These are phyloP conservation scores for Drosophila murphyi DNA, from an alignment of 1,140 invertebrate species.

Conservation along the genomic window DNA sequence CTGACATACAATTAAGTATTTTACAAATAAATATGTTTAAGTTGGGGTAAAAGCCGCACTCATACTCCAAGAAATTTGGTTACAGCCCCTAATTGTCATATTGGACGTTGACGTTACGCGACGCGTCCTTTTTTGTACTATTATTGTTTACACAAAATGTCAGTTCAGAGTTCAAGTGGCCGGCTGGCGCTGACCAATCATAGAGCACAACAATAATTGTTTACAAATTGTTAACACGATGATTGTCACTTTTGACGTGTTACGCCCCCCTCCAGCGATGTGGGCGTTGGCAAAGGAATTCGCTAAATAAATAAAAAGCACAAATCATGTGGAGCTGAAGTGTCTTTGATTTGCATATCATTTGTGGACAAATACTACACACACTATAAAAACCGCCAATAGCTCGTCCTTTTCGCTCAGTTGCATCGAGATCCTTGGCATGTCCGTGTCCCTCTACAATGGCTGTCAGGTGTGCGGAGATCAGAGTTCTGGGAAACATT, in stretches of 20 bases:
- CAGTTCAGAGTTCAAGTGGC: conserved; percentile 62
- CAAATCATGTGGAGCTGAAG: conserved; percentile 65
- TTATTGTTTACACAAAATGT: conserved; percentile 61
- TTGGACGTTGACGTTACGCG: conserved; percentile 14
- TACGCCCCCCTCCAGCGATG: conserved; percentile 51
- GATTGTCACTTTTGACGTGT: conserved; percentile 79
- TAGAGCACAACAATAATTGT: conserved; percentile 83
- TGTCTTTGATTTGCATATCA: conserved; percentile 80
- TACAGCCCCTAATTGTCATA: conserved; percentile 46
- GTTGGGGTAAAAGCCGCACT: not conserved
- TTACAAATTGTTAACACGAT: conserved; percentile 83
- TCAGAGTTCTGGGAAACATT: conserved; percentile 94
- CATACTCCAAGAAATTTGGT: not conserved
- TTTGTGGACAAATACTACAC: conserved; percentile 48
- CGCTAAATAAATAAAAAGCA: conserved; percentile 67
- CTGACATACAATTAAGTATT: conserved; percentile 1
- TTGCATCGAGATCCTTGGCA: conserved; percentile 22
- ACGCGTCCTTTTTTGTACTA: conserved; percentile 32
- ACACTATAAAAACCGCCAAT: conserved; percentile 69
- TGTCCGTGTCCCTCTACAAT: conserved; percentile 56
- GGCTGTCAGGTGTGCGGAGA: conserved; percentile 92
- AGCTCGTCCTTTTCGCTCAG: not conserved
- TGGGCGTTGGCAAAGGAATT: conserved; percentile 19
- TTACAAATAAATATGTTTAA: not conserved
- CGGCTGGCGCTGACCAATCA: conserved; percentile 65